phyloP scores from a whole-genome alignment of 2,888 invertebrate species.

The Calliphora vomitoria region DNA sequence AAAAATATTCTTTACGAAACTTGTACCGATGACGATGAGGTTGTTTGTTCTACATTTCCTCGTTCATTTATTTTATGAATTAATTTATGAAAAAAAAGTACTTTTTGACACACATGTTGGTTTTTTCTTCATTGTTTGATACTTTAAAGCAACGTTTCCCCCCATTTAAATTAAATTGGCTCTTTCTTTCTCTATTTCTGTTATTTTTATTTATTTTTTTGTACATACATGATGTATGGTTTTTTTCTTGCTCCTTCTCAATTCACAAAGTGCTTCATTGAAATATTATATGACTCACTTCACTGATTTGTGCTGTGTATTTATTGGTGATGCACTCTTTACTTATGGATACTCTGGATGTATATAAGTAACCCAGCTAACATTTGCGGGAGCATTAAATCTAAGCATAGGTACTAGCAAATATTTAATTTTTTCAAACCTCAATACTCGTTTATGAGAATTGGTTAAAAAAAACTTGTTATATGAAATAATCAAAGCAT shows the following conservation, averaged over 20 bases:
- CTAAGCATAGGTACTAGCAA: too few species aligned
- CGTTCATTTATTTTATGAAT: constrained; percentile 22
- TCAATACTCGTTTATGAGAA: too few species aligned
- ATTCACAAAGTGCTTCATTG: constrained; percentile 43
- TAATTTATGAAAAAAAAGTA: background rate
- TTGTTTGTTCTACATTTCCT: constrained; percentile 27
- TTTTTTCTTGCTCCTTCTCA: constrained; percentile 7
- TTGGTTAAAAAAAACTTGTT: too few species aligned
- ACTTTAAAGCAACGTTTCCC: constrained; percentile 17
- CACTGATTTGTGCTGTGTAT: constrained; percentile 38
- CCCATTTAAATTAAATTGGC: constrained; percentile 57
- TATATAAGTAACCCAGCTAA: constrained; percentile 3
- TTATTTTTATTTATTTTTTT: too few species aligned
- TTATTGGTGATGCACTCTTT: constrained; percentile 32
- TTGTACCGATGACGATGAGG: background rate
- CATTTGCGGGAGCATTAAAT: background rate
- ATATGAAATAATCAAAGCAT: too few species aligned
- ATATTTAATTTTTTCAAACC: too few species aligned
- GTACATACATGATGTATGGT: background rate
- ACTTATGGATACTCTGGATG: background rate
- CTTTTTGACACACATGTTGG: constrained; percentile 40
- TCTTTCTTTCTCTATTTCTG: constrained; percentile 14
- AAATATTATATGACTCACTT: constrained; percentile 60
- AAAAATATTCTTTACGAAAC: constrained; percentile 10
- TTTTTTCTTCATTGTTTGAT: constrained; percentile 27